These are phyloP conservation scores for Idris sp. DNA, from an alignment of 1,140 invertebrate species.

Conservation along the genomic window DNA sequence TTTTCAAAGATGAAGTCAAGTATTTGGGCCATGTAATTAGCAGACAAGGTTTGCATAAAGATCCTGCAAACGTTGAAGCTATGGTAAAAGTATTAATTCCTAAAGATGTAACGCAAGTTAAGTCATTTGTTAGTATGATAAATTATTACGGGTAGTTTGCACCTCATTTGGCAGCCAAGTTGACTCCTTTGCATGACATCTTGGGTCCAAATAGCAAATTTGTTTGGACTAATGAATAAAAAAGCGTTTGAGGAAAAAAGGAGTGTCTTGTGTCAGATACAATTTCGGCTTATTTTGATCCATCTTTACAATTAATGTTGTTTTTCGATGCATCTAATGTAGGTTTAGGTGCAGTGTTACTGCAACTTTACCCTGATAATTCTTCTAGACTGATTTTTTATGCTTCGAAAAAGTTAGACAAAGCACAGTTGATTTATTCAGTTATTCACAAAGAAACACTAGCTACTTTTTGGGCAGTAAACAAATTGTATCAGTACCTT, in stretches of 20 bases:
- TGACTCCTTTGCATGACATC: slow-evolving; percentile 61
- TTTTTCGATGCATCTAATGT: slow-evolving; percentile 63
- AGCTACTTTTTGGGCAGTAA: slow-evolving; percentile 76
- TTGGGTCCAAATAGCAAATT: not conserved
- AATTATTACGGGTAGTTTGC: slow-evolving; percentile 77
- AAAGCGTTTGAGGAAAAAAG: slow-evolving; percentile 65
- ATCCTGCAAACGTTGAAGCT: not conserved
- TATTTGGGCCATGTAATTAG: not conserved
- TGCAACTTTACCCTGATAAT: slow-evolving; percentile 56
- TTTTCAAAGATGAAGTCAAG: not conserved
- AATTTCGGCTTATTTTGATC: slow-evolving; percentile 66
- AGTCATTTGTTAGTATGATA: slow-evolving; percentile 70
- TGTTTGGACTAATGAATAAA: slow-evolving; percentile 62
- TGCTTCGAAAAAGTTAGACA: slow-evolving; percentile 71
- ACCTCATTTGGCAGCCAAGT: slow-evolving; percentile 52
- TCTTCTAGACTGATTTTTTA: slow-evolving; percentile 70
- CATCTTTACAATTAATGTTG: slow-evolving; percentile 54
- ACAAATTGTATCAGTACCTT: slow-evolving; percentile 78
- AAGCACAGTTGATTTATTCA: slow-evolving; percentile 74
- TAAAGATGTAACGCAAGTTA: not conserved
- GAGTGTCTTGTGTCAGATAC: slow-evolving; percentile 59
- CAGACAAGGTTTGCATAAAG: not conserved
- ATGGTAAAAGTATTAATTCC: not conserved
- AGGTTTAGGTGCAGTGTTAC: slow-evolving; percentile 52
- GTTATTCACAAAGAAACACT: slow-evolving; percentile 79